Base-by-base conservation (phyloP, 2,113 vertebrate species). In the Lampris megalopsis region DNA sequence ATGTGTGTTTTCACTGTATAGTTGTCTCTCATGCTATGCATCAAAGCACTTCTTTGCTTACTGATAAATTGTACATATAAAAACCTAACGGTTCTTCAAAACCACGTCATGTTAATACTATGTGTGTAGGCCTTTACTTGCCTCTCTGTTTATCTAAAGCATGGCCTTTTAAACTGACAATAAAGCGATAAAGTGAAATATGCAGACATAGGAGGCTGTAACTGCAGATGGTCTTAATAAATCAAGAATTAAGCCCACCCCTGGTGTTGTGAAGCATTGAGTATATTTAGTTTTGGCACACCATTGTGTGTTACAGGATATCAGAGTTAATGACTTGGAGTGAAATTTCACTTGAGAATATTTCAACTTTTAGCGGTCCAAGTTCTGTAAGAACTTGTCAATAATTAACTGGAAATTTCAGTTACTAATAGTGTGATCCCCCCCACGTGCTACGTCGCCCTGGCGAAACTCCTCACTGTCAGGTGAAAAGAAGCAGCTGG, bases 1-100 rank as follows among this genome's bases (percentile, higher is more conserved):
- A 54, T 79, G 0, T 77, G 58, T 68, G 77, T 24, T 75, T 73
- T 80, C 47, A 78, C 63, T 61, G 67, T 78, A 71, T 67, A 24
- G 24, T 80, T 73, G 73, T 83, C 73, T 83, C 36, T 81, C 64
- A 85, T 75, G 53, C 88, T n/a, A 64, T 91, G 88, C 89, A 91
- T 91, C 69, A 57, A 85, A 81, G 89, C 92, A 93, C 93, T 93
- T 92, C 24, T 86, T 89, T 85, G 82, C 84, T 80, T 77, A 79
- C 69, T 86, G 72, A 73, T 79, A 11, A 77, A 62, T 40, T 83
- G 83, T 89, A 87, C 81, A 87, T 84, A 86, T 2, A 10, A 69
- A 78, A 68, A 60, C 85, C 61, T 80, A 86, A 77, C 77, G 81
- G 83, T 64, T 89, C 75, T 78, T 81, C 79, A 87, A 63, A 87